These are phyloP conservation scores for Burhinus oedicnemus DNA, from an alignment of 2,113 vertebrate genomes.

Conservation along the genomic window DNA sequence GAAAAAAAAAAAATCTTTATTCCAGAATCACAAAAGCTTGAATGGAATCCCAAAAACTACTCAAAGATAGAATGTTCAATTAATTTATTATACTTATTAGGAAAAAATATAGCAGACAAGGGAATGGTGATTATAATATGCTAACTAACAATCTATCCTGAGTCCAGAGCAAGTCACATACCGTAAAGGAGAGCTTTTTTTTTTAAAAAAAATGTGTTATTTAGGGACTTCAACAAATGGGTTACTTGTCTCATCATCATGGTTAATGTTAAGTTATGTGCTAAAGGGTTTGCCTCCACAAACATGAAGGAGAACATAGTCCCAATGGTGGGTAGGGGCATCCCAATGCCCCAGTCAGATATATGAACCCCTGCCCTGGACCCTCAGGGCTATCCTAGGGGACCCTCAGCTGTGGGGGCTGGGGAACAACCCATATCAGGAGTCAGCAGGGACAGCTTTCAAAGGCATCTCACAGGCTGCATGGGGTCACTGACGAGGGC, in stretches of 20 bases:
- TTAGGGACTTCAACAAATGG: background rate
- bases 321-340: too few species aligned
- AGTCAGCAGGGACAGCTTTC: background rate
- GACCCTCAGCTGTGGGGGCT: accelerated
- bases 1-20: background rate
- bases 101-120: background rate
- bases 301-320: accelerated
- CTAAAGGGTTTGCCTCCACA: background rate
- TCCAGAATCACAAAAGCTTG: background rate
- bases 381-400: background rate
- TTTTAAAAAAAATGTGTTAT: background rate
- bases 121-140: background rate
- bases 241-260: background rate
- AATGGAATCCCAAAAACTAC: background rate
- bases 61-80: background rate
- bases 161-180: background rate
- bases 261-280: background rate
- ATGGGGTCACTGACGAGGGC: too few species aligned
- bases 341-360: background rate
- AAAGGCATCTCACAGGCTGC: background rate
- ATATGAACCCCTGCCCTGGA: background rate
- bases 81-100: background rate
- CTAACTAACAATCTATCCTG: background rate
- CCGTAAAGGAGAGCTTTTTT: background rate
- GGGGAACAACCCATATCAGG: background rate